These are phyloP conservation scores for Rissa tridactyla DNA, from an alignment of 2,113 vertebrate species.

Conservation along the genomic window DNA sequence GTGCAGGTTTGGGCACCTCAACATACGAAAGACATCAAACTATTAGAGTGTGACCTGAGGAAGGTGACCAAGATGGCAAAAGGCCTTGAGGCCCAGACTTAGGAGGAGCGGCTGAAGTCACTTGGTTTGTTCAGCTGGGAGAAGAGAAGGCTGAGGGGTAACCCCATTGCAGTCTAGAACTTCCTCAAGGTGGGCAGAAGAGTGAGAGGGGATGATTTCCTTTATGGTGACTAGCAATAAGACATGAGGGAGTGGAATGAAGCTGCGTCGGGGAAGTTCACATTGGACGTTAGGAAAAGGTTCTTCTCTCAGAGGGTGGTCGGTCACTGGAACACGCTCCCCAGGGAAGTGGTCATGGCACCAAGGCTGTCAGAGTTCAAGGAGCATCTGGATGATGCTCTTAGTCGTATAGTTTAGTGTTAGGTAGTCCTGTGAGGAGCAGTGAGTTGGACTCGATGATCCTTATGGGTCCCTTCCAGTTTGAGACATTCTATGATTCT, in stretches of 20 bases:
- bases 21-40: not conserved
- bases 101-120: not conserved
- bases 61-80: not conserved
- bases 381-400: not conserved
- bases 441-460: not conserved
- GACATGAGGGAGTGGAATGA: not conserved
- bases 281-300: not conserved
- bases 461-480: not conserved
- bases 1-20: not conserved
- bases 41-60: not conserved
- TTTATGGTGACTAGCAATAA: not conserved
- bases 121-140: not conserved
- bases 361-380: not conserved
- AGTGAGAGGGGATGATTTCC: not conserved
- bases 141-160: not conserved
- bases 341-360: not conserved
- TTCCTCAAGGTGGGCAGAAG: not conserved
- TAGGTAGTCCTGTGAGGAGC: not conserved
- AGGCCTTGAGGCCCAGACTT: not conserved
- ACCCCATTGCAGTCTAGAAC: not conserved
- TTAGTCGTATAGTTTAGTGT: not conserved
- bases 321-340: not conserved
- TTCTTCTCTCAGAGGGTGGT: not conserved
- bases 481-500: not conserved
- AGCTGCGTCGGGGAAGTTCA: not conserved